A percentile compares a stretch with the other conserved stretches of the same genome.
Conservation (phyloP, 2,888 invertebrate genomes). For the Deilephila porcellus region DNA sequence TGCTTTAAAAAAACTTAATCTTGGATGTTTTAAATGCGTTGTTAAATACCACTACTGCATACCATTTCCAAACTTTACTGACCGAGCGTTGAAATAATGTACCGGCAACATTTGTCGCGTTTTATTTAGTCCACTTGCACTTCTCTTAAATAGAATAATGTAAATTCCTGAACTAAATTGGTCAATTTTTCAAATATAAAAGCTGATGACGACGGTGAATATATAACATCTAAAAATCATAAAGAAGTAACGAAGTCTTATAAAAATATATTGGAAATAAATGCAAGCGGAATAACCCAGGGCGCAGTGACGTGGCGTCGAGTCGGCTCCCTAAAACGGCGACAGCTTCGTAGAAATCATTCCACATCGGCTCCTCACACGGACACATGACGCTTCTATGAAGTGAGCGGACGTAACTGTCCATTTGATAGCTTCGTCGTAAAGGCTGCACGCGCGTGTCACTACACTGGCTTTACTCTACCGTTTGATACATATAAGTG, state of each 20-base stretch:
- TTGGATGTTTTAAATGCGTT: too few relatives aligned
- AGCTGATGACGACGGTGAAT: too few relatives aligned
- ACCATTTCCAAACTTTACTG: too few relatives aligned
- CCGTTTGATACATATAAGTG: background rate
- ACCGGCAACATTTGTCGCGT: too few relatives aligned
- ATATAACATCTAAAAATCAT: too few relatives aligned
- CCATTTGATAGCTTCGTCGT: constrained; percentile 29
- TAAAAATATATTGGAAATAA: background rate
- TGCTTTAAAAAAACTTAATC: too few relatives aligned
- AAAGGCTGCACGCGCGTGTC: background rate
- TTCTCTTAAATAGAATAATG: too few relatives aligned
- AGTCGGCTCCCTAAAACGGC: constrained; percentile 53
- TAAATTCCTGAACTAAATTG: too few relatives aligned
- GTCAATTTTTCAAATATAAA: too few relatives aligned
- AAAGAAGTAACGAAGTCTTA: background rate
- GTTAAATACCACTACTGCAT: too few relatives aligned
- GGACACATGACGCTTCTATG: constrained; percentile 42
- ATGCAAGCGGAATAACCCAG: background rate
- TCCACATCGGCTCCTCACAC: constrained; percentile 45
- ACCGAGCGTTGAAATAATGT: too few relatives aligned
- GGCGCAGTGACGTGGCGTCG: constrained; percentile 49
- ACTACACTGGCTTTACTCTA: background rate
- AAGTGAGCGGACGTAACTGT: constrained; percentile 40
- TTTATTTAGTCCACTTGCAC: too few relatives aligned
- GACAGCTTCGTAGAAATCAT: constrained; percentile 47